phyloP scores from a whole-genome alignment of 23 tunicate species.

The Halocynthia roretzi region DNA sequence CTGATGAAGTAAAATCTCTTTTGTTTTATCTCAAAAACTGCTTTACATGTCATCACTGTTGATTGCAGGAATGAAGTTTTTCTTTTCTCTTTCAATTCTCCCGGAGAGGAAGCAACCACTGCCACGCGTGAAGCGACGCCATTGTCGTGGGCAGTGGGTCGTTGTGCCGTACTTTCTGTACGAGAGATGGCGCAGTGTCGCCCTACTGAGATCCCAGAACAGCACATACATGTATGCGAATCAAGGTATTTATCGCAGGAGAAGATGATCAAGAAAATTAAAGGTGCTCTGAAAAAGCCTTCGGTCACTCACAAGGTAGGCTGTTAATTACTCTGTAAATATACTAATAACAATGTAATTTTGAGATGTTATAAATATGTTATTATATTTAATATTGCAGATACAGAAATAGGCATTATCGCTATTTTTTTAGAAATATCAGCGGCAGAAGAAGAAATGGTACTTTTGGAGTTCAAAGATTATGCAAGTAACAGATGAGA shows the following conservation, averaged over 20 bases:
- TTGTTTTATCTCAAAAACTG: too few relatives aligned
- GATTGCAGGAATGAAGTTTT: constrained; percentile 23
- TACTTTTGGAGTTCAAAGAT: too few relatives aligned
- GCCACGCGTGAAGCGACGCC: constrained; percentile 12
- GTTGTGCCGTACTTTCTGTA: constrained; percentile 57
- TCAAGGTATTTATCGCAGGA: constrained; percentile 54
- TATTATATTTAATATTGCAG: too few relatives aligned
- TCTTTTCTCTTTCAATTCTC: constrained; percentile 22
- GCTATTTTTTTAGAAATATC: too few relatives aligned
- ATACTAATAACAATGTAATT: too few relatives aligned
- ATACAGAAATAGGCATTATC: too few relatives aligned
- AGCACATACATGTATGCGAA: constrained; percentile 63
- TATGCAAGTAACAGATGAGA: too few relatives aligned
- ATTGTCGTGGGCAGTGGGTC: constrained; percentile 46
- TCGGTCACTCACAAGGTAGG: constrained; percentile 13
- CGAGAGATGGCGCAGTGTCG: constrained; percentile 48
- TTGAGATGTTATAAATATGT: too few relatives aligned
- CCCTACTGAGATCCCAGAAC: constrained; percentile 65
- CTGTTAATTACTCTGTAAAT: too few relatives aligned
- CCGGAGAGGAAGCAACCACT: constrained; percentile 3
- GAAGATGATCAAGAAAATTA: constrained; percentile 50
- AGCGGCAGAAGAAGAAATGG: too few relatives aligned
- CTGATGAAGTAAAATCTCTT: too few relatives aligned
- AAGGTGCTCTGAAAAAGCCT: constrained; percentile 30
- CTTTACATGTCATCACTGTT: too few relatives aligned